Conservation (phyloP, 2,797 vertebrate genomes). For the Coccyzus lansbergi region DNA sequence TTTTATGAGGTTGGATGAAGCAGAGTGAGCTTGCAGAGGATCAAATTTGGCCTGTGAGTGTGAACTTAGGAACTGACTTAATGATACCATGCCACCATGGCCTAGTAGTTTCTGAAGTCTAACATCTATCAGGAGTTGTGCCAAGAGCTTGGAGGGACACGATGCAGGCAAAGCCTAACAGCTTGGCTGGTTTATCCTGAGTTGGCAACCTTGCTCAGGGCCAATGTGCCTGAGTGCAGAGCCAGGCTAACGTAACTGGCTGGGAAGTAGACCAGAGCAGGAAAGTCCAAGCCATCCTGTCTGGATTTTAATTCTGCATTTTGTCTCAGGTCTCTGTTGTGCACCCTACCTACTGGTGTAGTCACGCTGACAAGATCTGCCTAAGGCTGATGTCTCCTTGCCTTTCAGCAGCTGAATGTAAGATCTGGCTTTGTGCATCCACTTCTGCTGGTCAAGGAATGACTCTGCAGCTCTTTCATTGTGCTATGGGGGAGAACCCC, state of each 20-base stretch:
- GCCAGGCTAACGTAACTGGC: background rate
- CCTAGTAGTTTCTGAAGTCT: background rate
- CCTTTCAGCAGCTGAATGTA: too few species aligned
- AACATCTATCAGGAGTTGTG: background rate
- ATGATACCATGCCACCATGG: background rate
- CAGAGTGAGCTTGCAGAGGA: fast-evolving
- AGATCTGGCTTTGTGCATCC: too few species aligned
- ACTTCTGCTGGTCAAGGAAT: too few species aligned
- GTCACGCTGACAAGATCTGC: too few species aligned
- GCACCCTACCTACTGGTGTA: background rate
- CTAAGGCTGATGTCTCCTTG: too few species aligned
- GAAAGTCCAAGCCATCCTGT: background rate
- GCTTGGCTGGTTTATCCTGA: background rate
- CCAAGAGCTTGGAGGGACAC: background rate
- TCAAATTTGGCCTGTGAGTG: background rate
- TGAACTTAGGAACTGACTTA: background rate
- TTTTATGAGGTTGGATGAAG: background rate
- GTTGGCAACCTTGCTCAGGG: background rate
- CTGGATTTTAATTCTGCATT: background rate
- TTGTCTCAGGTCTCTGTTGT: background rate
- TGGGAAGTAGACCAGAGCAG: background rate
- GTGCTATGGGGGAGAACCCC: too few species aligned
- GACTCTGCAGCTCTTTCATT: too few species aligned
- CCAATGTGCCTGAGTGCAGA: fast-evolving
- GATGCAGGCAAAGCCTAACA: background rate